Conservation (phyloP, 2,888 invertebrate genomes). For the Caenorhabditis uteleia region DNA sequence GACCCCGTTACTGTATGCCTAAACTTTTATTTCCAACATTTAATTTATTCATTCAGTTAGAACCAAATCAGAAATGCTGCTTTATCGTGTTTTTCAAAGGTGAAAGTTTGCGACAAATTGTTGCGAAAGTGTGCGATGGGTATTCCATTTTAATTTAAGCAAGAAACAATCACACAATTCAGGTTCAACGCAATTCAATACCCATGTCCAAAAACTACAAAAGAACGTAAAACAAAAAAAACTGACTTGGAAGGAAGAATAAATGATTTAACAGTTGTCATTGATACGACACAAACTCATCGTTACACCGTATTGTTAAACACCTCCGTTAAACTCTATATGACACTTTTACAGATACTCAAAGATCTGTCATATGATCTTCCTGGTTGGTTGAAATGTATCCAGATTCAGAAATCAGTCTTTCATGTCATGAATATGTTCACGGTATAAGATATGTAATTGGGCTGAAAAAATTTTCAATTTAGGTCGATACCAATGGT, state of each 20-base stretch:
- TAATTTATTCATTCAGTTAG: constrained; percentile 27
- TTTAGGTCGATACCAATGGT: constrained; percentile 92
- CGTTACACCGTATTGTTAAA: constrained; percentile 47
- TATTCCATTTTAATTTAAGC: constrained; percentile 59
- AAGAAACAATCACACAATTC: not conserved
- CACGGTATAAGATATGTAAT: too few relatives aligned
- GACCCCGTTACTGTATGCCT: constrained; percentile 86
- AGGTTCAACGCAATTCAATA: constrained; percentile 93
- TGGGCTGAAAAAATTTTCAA: constrained; percentile 11
- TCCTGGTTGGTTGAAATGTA: constrained; percentile 93
- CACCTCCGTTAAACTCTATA: not conserved
- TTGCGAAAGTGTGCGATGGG: constrained; percentile 98
- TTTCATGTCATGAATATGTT: constrained; percentile 96
- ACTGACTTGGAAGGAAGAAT: constrained; percentile 96
- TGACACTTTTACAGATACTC: constrained; percentile 71
- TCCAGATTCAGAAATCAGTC: constrained; percentile 96
- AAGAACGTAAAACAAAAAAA: constrained; percentile 93
- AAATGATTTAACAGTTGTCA: constrained; percentile 86
- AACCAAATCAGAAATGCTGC: constrained; percentile 79
- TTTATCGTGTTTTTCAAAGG: constrained; percentile 83
- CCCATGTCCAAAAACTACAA: constrained; percentile 95
- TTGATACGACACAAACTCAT: constrained; percentile 62
- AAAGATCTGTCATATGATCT: constrained; percentile 96
- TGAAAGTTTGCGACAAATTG: constrained; percentile 91
- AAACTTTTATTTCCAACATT: not conserved